Conservation (phyloP, 2,113 vertebrate species). For the Odontesthes bonariensis region DNA sequence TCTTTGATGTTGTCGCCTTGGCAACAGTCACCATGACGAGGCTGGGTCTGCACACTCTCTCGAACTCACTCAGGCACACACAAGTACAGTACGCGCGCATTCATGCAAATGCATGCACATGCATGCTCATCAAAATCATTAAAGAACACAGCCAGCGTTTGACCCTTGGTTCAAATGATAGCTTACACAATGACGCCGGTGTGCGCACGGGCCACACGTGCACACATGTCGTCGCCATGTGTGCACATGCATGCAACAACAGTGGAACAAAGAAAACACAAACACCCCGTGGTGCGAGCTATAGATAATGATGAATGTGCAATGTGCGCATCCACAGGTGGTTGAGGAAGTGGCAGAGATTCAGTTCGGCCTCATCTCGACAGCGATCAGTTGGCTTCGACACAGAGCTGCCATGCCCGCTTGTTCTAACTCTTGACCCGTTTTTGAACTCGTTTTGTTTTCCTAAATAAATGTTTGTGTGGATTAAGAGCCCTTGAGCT, state of each 20-base stretch:
- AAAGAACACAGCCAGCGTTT: slow-evolving; percentile 55
- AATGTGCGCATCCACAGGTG: slow-evolving; percentile 27
- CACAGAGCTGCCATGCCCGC: slow-evolving; percentile 12
- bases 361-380: slow-evolving; percentile 6
- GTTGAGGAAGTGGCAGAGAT: slow-evolving; percentile 15
- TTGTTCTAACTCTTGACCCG: slow-evolving; percentile 41
- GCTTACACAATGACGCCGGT: slow-evolving; percentile 35
- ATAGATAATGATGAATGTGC: slow-evolving; percentile 37
- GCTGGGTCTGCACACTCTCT: slow-evolving; percentile 77
- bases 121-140: slow-evolving; percentile 42
- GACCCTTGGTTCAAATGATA: slow-evolving; percentile 66
- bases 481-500: slow-evolving; percentile 65
- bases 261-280: slow-evolving; percentile 20
- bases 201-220: slow-evolving; percentile 12
- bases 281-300: slow-evolving; percentile 25
- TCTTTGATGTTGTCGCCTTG: slow-evolving; percentile 89
- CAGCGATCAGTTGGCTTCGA: slow-evolving; percentile 14
- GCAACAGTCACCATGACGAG: slow-evolving; percentile 89
- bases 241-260: slow-evolving; percentile 14
- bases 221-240: neutral
- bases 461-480: slow-evolving; percentile 66
- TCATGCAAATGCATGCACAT: slow-evolving; percentile 22
- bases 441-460: slow-evolving; percentile 50
- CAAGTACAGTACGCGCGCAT: slow-evolving; percentile 14
- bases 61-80: slow-evolving; percentile 55